Conservation (phyloP, 2,888 invertebrate genomes). For the Rapana venosa region DNA sequence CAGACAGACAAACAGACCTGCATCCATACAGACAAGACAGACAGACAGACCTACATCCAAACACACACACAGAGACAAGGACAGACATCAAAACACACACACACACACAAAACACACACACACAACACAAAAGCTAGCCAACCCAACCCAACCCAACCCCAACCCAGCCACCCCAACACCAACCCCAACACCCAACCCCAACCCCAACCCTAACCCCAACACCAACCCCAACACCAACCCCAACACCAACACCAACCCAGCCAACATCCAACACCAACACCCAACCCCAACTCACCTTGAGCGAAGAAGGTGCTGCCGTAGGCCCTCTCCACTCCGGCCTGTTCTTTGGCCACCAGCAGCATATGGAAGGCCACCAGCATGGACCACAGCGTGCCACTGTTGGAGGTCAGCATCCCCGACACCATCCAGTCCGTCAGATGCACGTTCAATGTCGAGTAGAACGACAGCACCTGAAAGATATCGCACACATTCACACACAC, state of each 20-base stretch:
- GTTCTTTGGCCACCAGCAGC: conserved; percentile 60
- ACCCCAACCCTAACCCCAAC: too few relatives aligned
- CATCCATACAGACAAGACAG: background rate
- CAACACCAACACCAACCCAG: background rate
- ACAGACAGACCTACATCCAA: background rate
- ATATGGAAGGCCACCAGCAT: conserved; percentile 60
- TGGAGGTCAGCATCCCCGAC: conserved; percentile 48
- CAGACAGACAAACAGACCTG: background rate
- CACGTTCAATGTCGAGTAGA: conserved; percentile 56
- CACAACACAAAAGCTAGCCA: too few relatives aligned
- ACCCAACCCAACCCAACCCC: too few relatives aligned
- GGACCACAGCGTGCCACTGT: conserved; percentile 52
- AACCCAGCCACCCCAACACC: too few relatives aligned
- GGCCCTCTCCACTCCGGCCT: conserved; percentile 63
- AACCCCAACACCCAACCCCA: too few relatives aligned
- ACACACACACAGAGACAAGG: background rate
- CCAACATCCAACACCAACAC: too few relatives aligned
- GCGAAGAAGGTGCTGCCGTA: conserved; percentile 59
- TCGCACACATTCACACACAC: too few relatives aligned
- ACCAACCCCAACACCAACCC: too few relatives aligned
- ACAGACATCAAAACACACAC: background rate
- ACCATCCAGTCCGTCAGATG: conserved; percentile 56
- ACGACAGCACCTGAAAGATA: conserved; percentile 43
- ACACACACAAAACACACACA: background rate
- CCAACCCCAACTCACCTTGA: conserved; percentile 53